phyloP scores from a whole-genome alignment of 2,113 vertebrate species.

The Phocoena sinus region DNA sequence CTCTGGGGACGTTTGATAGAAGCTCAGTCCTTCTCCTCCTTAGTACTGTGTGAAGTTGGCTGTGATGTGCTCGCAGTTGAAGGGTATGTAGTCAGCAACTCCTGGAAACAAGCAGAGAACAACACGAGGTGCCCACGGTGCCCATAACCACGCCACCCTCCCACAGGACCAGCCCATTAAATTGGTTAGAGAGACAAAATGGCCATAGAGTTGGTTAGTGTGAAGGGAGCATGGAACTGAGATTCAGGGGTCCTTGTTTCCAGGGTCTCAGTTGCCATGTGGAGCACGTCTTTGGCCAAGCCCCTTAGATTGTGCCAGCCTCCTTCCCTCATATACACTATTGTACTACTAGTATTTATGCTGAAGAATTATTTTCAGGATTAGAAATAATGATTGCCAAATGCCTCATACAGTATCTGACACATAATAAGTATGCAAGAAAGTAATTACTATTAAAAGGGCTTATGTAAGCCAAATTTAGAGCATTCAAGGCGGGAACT shows the following conservation, averaged over 20 bases:
- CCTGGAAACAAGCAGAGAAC: slow-evolving; percentile 63
- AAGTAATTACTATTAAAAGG: not conserved
- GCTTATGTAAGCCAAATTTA: not conserved
- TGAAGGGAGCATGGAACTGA: not conserved
- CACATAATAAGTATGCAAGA: too few relatives aligned
- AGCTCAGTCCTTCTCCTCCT: not conserved
- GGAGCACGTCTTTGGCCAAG: not conserved
- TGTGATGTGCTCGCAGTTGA: slow-evolving; percentile 55
- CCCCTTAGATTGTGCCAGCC: not conserved
- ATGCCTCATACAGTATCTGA: not conserved
- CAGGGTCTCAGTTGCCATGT: not conserved
- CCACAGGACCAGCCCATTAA: fast-evolving
- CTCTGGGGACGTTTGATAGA: not conserved
- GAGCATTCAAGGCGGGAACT: not conserved
- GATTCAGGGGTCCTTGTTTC: not conserved
- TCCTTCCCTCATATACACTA: not conserved
- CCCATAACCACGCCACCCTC: fast-evolving
- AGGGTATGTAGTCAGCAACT: slow-evolving; percentile 64
- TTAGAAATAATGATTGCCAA: not conserved
- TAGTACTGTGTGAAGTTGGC: slow-evolving; percentile 78
- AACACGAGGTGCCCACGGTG: fast-evolving
- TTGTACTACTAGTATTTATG: not conserved
- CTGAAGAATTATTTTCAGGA: not conserved
- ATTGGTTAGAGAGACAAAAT: not conserved
- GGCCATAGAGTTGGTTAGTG: not conserved